Evolutionary conservation across 2,888 invertebrate genomes (phyloP), one percentile per base, ranked within the genome.

Genomic region (Sisyra terminalis): DNA sequence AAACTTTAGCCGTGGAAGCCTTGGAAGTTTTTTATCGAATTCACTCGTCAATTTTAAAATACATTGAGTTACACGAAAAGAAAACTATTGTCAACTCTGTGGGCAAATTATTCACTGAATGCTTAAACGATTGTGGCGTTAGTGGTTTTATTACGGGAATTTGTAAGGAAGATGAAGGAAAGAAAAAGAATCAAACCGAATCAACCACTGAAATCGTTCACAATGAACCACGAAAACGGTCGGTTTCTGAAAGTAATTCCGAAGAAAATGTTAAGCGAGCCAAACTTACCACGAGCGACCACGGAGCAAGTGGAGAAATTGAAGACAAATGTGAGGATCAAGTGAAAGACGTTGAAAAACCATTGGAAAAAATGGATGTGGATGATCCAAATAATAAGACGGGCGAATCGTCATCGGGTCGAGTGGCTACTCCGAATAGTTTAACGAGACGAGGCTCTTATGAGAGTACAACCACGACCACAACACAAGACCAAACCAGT

Each of bases 41-140:
- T 43, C 88, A 93, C 58, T 82, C 88, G 0, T 81, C 85, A n/a
- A 83, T 89, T 52, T 65, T 93, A 4, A 93, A 90, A 62, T 83
- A 79, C 58, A 66, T 93, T 24, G 83, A 86, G 54, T 73, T 78
- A 48, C 76, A 80, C 50, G 82, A 81, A 54, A 77, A 75, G 39
- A 78, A 79, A 60, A 69, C 70, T 1, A 66, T 81, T 49, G 69
- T 70, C 39, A 67, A 61, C 48, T 71, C 67, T 37, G 61, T 71
- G 3, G 78, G 73, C 9, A 69, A 69, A 53, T 63, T 75, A 35
- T 77, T 77, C 56, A 67, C 61, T 50, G 67, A 65, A 48, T 75
- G 67, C 55, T 68, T 74, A 51, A 67, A 64, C 51, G 60, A 61
- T 53, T 56, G 42, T 37, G 40, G 43, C 17, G 35, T 44, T 17